Evolutionary conservation across 53 echinoderm and acorn worm genomes (phyloP), one percentile per base, ranked within the genome.

Genomic region (Apostichopus leukothele): DNA sequence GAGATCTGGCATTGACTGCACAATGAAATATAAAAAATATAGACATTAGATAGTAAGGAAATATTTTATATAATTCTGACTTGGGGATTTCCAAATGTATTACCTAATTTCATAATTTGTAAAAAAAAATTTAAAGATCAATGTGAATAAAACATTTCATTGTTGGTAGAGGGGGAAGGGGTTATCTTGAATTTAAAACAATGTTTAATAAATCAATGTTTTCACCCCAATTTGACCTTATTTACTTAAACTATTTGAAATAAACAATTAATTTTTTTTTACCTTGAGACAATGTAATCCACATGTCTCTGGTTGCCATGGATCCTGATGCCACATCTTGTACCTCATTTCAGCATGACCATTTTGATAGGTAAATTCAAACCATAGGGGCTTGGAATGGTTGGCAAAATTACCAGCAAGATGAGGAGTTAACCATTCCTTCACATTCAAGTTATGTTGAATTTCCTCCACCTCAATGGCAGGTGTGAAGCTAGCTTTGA

Each of bases 361-460:
- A 9, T 84, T 75, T 7, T 16, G 22, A 53, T 9, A 14, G 19
- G 9, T 11, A 74, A 90, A 90, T 51, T 59, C 52, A 84, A 90
- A 90, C 90, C 90, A 90, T 10, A 67, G 84, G 9, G 90, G 90
- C 53, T 84, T 39, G 84, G 74, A 74, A 71, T 90, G 90, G 53
- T 90, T 51, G 1, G 26, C 20, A 26, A 90, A 90, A 14, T 21
- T 23, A 13, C 90, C 90, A n/a, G 67, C 71, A 84, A 90, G 53
- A 22, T 84, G 75, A 26, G 75, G 75, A 9, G 52, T 79, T n/a
- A 89, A 53, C 90, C 90, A 89, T 19, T 89, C 63, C 74, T 89
- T 89, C 60, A 89, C 51, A 73, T 89, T 83, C 23, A 83, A 83
- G 19, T 67, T 66, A 10, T 25, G 73, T 7, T 16, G 52, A 9